A percentile compares a stretch with the other conserved stretches of the same genome.
phyloP scores from a whole-genome alignment of 2,888 invertebrate genomes.

The Entomobrya multifasciata region DNA sequence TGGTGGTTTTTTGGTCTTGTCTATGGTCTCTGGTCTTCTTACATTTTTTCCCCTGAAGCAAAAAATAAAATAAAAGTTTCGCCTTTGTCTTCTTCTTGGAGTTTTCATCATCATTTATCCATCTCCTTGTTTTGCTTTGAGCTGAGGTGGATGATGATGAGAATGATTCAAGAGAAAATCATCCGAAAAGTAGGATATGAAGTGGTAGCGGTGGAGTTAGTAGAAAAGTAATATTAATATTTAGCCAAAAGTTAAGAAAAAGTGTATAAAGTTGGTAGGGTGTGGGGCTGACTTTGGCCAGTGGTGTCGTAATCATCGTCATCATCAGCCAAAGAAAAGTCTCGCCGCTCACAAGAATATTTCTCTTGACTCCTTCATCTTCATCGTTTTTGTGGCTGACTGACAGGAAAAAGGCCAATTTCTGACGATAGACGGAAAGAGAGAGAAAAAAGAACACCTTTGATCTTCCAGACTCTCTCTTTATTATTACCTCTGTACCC shows the following conservation, averaged over 20 bases:
- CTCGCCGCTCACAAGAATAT: neutral
- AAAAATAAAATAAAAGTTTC: neutral
- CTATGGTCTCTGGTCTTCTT: neutral
- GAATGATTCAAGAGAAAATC: neutral
- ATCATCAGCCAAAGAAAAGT: no score
- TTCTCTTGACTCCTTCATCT: neutral
- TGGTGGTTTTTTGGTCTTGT: neutral
- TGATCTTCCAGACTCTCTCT: slow-evolving; percentile 62
- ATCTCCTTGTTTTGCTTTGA: neutral
- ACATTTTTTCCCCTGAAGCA: neutral
- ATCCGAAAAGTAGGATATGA: neutral
- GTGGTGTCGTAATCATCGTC: slow-evolving; percentile 27
- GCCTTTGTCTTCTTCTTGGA: no score
- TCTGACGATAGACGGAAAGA: neutral
- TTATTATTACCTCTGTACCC: slow-evolving; percentile 61
- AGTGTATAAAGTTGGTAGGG: neutral
- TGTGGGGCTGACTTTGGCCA: neutral
- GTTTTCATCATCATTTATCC: neutral
- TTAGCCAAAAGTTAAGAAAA: neutral
- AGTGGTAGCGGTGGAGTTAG: neutral
- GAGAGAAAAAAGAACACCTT: slow-evolving; percentile 47
- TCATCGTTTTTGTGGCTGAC: slow-evolving; percentile 46
- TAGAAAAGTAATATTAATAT: slow-evolving; percentile 1
- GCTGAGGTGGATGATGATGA: neutral
- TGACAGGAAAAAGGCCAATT: slow-evolving; percentile 71